phyloP scores from a whole-genome alignment of 2,113 vertebrate genomes.

The Phyllostomus hastatus region DNA sequence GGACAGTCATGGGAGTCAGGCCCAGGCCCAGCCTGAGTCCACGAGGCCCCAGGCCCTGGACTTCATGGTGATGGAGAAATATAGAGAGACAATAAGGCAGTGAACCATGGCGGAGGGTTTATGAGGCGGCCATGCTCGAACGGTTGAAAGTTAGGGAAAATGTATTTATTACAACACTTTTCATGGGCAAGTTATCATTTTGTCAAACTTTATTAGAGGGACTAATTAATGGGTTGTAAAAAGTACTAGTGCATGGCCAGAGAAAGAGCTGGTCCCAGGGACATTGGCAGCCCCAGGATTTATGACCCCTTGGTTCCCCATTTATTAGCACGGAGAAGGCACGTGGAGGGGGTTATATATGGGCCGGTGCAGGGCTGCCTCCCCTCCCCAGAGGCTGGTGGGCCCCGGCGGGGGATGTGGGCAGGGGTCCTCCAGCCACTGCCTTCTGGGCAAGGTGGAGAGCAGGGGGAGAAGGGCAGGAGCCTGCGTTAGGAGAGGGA shows the following conservation, averaged over 20 bases:
- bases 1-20: not conserved
- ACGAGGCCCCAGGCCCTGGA: not conserved
- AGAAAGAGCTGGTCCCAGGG: constrained; percentile 83
- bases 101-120: constrained; percentile 83
- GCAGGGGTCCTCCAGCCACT: not conserved
- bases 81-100: constrained; percentile 70
- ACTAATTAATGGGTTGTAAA: constrained; percentile 92
- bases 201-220: constrained; percentile 91
- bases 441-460: not conserved
- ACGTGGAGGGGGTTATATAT: constrained; percentile 68
- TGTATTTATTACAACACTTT: constrained; percentile 89
- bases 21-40: not conserved
- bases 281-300: constrained; percentile 86
- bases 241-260: constrained; percentile 87
- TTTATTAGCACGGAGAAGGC: constrained; percentile 83
- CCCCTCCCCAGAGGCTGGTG: not conserved
- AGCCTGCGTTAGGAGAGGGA: not conserved
- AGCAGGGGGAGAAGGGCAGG: not conserved
- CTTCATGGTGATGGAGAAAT: constrained; percentile 54
- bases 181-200: constrained; percentile 91
- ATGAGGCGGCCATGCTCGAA: constrained; percentile 84
- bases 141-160: constrained; percentile 85
- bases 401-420: not conserved
- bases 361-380: constrained; percentile 36
- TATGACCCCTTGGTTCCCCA: constrained; percentile 82